Conservation (phyloP, 2,888 invertebrate genomes). For the Conistra vaccinii region DNA sequence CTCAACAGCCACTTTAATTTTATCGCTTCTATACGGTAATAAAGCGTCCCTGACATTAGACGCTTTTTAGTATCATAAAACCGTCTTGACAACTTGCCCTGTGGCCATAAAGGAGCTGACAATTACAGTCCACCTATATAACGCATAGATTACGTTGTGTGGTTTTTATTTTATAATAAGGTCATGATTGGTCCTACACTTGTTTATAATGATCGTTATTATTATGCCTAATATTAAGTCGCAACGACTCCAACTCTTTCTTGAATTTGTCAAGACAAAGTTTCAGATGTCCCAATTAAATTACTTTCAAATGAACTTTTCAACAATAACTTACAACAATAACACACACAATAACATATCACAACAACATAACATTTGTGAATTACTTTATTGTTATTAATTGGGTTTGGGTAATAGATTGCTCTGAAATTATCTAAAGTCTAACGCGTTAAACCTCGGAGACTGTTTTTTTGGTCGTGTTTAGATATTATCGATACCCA, state of each 20-base stretch:
- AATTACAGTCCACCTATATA: conserved; percentile 27
- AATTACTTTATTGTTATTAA: not conserved
- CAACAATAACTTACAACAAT: not conserved
- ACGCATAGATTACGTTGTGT: not conserved
- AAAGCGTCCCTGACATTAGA: conserved; percentile 1
- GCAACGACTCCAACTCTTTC: too few relatives aligned
- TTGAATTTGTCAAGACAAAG: too few relatives aligned
- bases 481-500: too few relatives aligned
- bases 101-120: conserved; percentile 18
- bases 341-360: too few relatives aligned
- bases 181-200: not conserved
- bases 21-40: conserved; percentile 17
- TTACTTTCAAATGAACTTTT: not conserved
- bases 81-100: conserved; percentile 3
- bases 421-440: too few relatives aligned
- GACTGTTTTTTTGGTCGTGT: too few relatives aligned
- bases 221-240: too few relatives aligned
- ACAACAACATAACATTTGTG: too few relatives aligned
- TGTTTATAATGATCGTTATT: too few relatives aligned
- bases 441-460: too few relatives aligned
- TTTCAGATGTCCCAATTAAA: too few relatives aligned
- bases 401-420: not conserved
- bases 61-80: not conserved
- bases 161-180: not conserved
- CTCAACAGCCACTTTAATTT: conserved; percentile 11